Evolutionary conservation across 2,888 invertebrate species (phyloP).

Genomic region (Pandemis corylana): DNA sequence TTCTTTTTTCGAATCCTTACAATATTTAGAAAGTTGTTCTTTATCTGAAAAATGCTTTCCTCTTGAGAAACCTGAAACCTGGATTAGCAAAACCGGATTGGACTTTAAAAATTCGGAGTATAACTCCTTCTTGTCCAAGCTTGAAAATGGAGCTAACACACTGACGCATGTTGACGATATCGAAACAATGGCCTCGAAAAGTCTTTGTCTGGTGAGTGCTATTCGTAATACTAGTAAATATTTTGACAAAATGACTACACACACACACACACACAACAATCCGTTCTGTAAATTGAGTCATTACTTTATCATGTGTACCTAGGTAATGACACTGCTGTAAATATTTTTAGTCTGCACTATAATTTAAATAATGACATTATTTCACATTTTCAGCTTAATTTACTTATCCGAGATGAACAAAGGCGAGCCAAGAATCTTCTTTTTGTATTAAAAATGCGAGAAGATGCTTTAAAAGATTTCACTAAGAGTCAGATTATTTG

Average conservation of each 20-base stretch:
- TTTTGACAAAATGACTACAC: constrained; percentile 47
- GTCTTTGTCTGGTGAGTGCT: constrained; percentile 82
- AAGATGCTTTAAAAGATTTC: constrained; percentile 79
- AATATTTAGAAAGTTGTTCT: constrained; percentile 74
- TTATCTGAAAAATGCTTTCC: constrained; percentile 63
- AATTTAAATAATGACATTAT: constrained; percentile 16
- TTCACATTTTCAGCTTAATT: constrained; percentile 72
- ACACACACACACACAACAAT: constrained; percentile 44
- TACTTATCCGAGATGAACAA: constrained; percentile 82
- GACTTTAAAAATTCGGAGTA: constrained; percentile 65
- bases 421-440: constrained; percentile 78
- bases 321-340: constrained; percentile 37
- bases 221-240: constrained; percentile 72
- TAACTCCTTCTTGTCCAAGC: constrained; percentile 66
- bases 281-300: constrained; percentile 43
- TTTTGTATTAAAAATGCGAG: constrained; percentile 78
- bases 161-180: constrained; percentile 58
- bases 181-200: constrained; percentile 81
- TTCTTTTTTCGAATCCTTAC: constrained; percentile 79
- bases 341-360: not conserved
- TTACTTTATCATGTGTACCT: constrained; percentile 43
- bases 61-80: constrained; percentile 61
- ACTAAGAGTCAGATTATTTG: constrained; percentile 81
- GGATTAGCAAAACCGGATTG: constrained; percentile 61
- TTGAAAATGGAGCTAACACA: constrained; percentile 64